These are phyloP conservation scores for Oreochromis tanganicae DNA, from an alignment of 2,113 vertebrate genomes.

Conservation along the genomic window DNA sequence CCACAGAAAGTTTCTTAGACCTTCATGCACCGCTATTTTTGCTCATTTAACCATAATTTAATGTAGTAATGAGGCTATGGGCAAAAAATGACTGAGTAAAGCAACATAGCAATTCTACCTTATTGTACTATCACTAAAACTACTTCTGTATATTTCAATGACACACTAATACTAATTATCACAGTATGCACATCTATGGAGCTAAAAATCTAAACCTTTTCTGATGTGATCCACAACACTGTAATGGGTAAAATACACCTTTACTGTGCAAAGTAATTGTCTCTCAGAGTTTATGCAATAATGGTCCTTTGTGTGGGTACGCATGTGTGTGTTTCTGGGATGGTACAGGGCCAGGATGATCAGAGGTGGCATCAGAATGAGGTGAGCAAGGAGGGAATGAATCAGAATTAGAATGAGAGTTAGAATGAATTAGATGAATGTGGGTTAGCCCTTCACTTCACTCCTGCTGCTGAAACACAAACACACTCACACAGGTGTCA, in stretches of 20 bases:
- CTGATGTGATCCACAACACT: not conserved
- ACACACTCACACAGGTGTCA: conserved; percentile 26
- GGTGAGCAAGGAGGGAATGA: conserved; percentile 11
- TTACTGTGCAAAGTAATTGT: not conserved
- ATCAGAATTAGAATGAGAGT: conserved; percentile 35
- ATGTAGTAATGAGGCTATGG: not conserved
- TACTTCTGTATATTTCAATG: not conserved
- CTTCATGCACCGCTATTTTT: not conserved
- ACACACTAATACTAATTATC: not conserved
- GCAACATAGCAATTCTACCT: not conserved
- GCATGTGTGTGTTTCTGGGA: conserved; percentile 56
- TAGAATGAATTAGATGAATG: conserved; percentile 46
- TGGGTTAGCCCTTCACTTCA: conserved; percentile 61
- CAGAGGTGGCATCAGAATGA: conserved; percentile 46
- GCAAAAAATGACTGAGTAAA: not conserved
- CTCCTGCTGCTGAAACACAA: conserved; percentile 34
- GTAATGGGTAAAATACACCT: conserved; percentile 30
- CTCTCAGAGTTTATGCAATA: not conserved
- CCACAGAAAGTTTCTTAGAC: not conserved
- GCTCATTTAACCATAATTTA: not conserved
- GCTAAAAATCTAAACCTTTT: not conserved
- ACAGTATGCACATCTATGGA: not conserved
- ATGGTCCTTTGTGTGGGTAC: not conserved
- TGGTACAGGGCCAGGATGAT: conserved; percentile 40
- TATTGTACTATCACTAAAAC: not conserved